Evolutionary conservation across 2,797 vertebrate species (phyloP).

Genomic region (Cryptoprocta ferox): DNA sequence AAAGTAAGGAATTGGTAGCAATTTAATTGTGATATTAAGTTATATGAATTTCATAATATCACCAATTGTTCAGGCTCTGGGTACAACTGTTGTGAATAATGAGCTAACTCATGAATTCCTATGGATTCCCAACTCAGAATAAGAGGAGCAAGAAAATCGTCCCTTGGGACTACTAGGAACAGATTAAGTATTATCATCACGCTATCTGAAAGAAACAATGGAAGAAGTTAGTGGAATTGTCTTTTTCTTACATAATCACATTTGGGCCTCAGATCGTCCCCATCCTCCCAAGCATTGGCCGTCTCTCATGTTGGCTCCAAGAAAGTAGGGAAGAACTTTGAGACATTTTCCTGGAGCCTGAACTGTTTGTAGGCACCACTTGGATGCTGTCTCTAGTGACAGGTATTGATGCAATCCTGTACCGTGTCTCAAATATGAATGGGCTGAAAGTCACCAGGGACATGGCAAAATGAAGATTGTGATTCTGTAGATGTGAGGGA

Average conservation of each 20-base stretch:
- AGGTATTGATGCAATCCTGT: too few relatives aligned
- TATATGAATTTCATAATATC: not conserved
- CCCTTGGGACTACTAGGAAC: accelerated
- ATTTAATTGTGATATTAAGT: not conserved
- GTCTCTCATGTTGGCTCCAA: not conserved
- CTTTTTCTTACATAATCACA: not conserved
- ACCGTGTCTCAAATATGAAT: not conserved
- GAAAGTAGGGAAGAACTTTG: accelerated
- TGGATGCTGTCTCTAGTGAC: not conserved
- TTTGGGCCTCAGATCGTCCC: not conserved
- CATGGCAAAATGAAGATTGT: not conserved
- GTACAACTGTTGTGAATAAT: not conserved
- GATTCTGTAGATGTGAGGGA: not conserved
- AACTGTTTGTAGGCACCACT: not conserved
- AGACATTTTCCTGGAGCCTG: not conserved
- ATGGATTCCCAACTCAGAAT: not conserved
- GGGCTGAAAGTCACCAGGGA: not conserved
- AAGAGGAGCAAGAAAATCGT: not conserved
- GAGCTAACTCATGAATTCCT: not conserved
- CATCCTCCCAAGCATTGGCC: accelerated
- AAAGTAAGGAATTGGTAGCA: not conserved
- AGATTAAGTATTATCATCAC: too few relatives aligned
- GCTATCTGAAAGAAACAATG: not conserved
- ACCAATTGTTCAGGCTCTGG: not conserved
- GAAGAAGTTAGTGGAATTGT: too few relatives aligned